Evolutionary conservation across 2,797 vertebrate genomes (phyloP), one percentile per base, ranked within the genome.

Genomic region (Spatula versicolor): DNA sequence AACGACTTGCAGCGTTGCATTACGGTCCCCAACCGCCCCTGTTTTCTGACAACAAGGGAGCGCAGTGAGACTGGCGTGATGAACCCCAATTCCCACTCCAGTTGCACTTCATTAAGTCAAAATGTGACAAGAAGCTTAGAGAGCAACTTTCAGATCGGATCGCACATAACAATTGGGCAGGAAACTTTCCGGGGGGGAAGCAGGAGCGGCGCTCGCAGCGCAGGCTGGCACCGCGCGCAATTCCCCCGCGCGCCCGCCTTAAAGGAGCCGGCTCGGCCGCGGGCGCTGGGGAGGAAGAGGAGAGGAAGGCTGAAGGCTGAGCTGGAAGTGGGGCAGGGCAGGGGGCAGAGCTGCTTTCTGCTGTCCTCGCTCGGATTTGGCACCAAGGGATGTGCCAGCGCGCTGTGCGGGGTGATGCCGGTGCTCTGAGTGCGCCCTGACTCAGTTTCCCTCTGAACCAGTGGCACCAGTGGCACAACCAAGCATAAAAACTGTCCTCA

Each of bases 31-130:
- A 98, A 99, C 99, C 99, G 98, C 98, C 98, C 99, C 99, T 99
- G 99, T 99, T 99, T 99, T 99, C 99, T 98, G 97, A 99, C 99
- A 99, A 99, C 99, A 99, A 99, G 99, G 99, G 99, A 99, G 98
- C 98, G 98, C 98, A 98, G 98, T 98, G 99, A 99, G 98, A 99
- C 99, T 99, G 98, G 98, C 98, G 99, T 98, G 99, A 99, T 99
- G 99, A 99, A 99, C 99, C 99, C 99, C 99, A 98, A 99, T 99
- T 99, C 99, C 99, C 99, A 99, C 98, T 99, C 99, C 99, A 99
- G 99, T 99, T 99, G 99, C 99, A 99, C 99, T 99, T 99, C 99
- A 99, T 99, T 99, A 99, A 99, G 99, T 99, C 99, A 99, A 99
- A 99, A 99, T 99, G 99, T 99, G 99, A 99, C 99, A 99, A 99